Conservation (phyloP, 2,113 vertebrate species). For the Rhynchomys soricoides region DNA sequence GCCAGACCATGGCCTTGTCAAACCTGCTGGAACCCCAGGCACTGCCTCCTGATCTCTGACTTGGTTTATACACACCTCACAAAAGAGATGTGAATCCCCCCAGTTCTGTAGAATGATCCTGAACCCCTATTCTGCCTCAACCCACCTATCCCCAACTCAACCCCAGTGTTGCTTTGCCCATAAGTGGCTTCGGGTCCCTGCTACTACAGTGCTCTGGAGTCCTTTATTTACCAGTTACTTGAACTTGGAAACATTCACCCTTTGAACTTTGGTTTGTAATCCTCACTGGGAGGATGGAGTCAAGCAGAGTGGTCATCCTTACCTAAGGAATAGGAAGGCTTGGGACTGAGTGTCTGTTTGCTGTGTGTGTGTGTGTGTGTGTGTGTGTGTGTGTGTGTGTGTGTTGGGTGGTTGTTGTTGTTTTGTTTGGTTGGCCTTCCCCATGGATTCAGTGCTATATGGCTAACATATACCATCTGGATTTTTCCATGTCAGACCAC, state of each 20-base stretch:
- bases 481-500: background rate
- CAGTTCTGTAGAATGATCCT: background rate
- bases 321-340: too few species aligned
- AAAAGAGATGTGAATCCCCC: background rate
- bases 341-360: background rate
- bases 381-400: background rate
- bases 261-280: background rate
- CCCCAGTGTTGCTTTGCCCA: background rate
- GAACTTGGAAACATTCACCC: background rate
- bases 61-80: background rate
- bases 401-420: background rate
- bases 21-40: background rate
- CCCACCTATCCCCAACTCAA: background rate
- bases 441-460: background rate
- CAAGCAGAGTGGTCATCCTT: too few species aligned
- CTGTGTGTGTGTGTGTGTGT: background rate
- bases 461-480: background rate
- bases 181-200: background rate
- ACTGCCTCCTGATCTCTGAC: background rate
- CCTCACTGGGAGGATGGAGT: background rate
- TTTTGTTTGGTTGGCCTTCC: background rate
- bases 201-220: background rate
- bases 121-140: background rate
- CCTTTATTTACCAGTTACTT: background rate
- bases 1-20: background rate